phyloP scores from a whole-genome alignment of 1,140 invertebrate genomes.

The Zaprionus davidi region DNA sequence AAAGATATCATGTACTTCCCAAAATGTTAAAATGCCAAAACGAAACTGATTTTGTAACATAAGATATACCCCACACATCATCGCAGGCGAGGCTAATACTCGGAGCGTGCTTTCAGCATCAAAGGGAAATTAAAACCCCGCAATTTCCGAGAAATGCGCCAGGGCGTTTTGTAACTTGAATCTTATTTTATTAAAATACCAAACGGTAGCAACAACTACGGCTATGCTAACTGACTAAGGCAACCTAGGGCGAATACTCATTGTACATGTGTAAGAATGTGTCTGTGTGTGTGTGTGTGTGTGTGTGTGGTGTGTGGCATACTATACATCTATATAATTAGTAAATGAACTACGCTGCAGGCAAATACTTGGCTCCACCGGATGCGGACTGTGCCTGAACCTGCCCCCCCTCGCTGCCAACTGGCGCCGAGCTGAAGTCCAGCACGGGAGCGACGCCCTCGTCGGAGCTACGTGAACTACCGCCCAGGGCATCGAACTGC shows the following conservation, averaged over 20 bases:
- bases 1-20: not conserved
- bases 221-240: conserved; percentile 21
- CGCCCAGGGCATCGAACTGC: conserved; percentile 69
- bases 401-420: not conserved
- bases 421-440: conserved; percentile 64
- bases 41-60: not conserved
- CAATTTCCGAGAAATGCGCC: not conserved
- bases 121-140: conserved; percentile 18
- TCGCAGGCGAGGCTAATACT: not conserved
- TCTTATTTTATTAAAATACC: conserved; percentile 48
- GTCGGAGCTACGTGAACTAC: conserved; percentile 65
- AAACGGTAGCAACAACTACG: conserved; percentile 28
- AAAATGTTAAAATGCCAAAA: not conserved
- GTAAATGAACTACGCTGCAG: conserved; percentile 49
- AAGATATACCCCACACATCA: conserved; percentile 1
- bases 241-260: not conserved
- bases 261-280: not conserved
- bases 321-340: conserved; percentile 17
- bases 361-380: conserved; percentile 59
- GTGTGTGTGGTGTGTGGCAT: not conserved
- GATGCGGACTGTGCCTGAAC: conserved; percentile 15
- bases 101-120: not conserved
- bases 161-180: conserved; percentile 27
- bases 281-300: not conserved
- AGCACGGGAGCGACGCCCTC: conserved; percentile 72